These are phyloP conservation scores for Bombus breviceps DNA, from an alignment of 1,140 invertebrate genomes.

Conservation along the genomic window DNA sequence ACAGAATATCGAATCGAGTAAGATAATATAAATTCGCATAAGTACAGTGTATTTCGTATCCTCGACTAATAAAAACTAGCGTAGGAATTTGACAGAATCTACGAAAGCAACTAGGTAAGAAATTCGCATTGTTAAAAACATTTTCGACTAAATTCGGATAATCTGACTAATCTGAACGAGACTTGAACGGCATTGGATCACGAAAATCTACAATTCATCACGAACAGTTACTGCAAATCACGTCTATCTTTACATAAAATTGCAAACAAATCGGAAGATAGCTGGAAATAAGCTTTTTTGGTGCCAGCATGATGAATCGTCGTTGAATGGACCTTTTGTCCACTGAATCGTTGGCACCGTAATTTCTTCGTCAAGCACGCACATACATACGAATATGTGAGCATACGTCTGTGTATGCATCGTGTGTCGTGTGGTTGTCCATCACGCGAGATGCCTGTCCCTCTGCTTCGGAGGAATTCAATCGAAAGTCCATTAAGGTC, in stretches of 20 bases:
- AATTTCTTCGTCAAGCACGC: not conserved
- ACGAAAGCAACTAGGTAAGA: too few relatives aligned
- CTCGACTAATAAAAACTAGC: too few relatives aligned
- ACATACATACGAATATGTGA: not conserved
- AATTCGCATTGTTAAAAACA: too few relatives aligned
- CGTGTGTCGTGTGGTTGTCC: slow-evolving; percentile 43
- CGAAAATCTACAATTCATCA: not conserved
- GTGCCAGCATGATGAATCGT: not conserved
- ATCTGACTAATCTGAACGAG: too few relatives aligned
- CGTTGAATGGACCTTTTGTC: not conserved
- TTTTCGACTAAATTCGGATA: too few relatives aligned
- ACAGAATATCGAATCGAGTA: not conserved
- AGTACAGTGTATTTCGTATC: too few relatives aligned
- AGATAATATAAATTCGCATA: not conserved
- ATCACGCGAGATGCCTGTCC: slow-evolving; percentile 34
- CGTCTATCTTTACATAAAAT: not conserved
- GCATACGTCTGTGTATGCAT: not conserved
- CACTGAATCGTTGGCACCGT: not conserved
- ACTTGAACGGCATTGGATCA: too few relatives aligned
- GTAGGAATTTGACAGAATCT: too few relatives aligned
- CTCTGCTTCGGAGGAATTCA: slow-evolving; percentile 59
- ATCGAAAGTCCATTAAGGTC: slow-evolving; percentile 76
- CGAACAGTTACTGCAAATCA: too few relatives aligned
- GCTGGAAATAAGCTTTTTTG: not conserved
- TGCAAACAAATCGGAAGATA: not conserved